Percentiles rank a stretch among this genome's conserved stretches.
These are phyloP conservation scores for Staurois parvus DNA, from an alignment of 2,797 vertebrate genomes.

Conservation along the genomic window DNA sequence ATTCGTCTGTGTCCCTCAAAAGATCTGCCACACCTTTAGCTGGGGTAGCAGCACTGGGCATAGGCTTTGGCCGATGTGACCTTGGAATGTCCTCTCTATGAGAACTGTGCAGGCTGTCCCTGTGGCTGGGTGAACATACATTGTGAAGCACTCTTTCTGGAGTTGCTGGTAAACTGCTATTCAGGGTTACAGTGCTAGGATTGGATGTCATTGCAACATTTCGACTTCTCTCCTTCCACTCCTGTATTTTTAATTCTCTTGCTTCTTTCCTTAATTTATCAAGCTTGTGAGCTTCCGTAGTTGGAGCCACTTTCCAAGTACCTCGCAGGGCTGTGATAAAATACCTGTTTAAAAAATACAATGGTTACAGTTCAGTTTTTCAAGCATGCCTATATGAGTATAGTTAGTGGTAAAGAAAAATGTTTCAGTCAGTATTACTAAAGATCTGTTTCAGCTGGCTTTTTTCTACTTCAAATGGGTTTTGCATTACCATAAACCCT, in stretches of 20 bases:
- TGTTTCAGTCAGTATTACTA: background rate
- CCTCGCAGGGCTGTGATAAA: constrained; percentile 83
- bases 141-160: constrained; percentile 43
- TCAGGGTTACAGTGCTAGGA: constrained; percentile 13
- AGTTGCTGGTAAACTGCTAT: constrained; percentile 31
- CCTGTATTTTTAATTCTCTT: constrained; percentile 78
- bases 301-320: constrained; percentile 77
- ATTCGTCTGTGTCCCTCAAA: background rate
- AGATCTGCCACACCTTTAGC: constrained; percentile 37
- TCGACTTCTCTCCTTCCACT: constrained; percentile 74
- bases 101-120: constrained; percentile 50
- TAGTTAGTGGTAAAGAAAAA: background rate
- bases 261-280: constrained; percentile 78
- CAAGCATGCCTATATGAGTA: background rate
- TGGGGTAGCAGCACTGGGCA: background rate
- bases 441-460: background rate
- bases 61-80: constrained; percentile 11
- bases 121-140: constrained; percentile 28
- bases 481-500: too few relatives aligned
- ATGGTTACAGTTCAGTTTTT: background rate
- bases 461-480: background rate
- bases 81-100: constrained; percentile 45
- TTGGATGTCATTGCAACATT: constrained; percentile 26
- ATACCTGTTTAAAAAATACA: constrained; percentile 77
- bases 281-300: constrained; percentile 82